Base-by-base conservation (phyloP, 2,113 vertebrate species). In the Penelope pileata region DNA sequence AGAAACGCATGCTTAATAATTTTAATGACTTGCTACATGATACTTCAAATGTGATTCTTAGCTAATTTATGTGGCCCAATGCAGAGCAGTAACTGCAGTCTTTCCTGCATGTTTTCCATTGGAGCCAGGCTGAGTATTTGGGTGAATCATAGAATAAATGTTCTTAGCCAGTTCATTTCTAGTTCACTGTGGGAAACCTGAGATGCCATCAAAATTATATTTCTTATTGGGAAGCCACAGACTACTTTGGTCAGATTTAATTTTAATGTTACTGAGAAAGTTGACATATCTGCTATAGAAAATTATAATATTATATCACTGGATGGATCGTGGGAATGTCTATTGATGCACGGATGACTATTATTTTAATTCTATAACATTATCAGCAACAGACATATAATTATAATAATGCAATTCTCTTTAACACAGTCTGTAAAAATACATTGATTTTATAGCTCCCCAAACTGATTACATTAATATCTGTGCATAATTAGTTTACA, bases 401-500 rank as follows among this genome's bases (percentile, higher is more conserved):
- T 98, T 99, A 98, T 98, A 99, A 98, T 98, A 98, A 98, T 87
- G 96, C 97, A 96, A 96, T 98, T 98, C 98, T 98, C 98, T 98
- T 98, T 98, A 99, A 98, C 97, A 80, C 97, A 96, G 98, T 98
- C 98, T 98, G 98, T 98, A 98, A 98, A 99, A 99, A 99, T 98
- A 98, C 98, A 99, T 99, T 98, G 99, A 99, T 99, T 99, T 98
- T 99, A 99, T 98, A 98, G 98, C 98, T 99, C 98, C 98, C 98
- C 97, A 96, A 99, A 99, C 98, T 98, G 98, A 99, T 99, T 99
- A 99, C 98, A 99, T 99, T 99, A 99, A 99, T 99, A 99, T 99
- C 98, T 98, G 98, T 96, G 98, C 98, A 99, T 99, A 99, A 99
- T 99, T 99, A 99, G 99, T 99, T 99, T 99, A 99, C 99, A 99